Evolutionary conservation across 1,140 invertebrate species (phyloP), one percentile per base, ranked within the genome.

Genomic region (Drosophila sulfurigaster): DNA sequence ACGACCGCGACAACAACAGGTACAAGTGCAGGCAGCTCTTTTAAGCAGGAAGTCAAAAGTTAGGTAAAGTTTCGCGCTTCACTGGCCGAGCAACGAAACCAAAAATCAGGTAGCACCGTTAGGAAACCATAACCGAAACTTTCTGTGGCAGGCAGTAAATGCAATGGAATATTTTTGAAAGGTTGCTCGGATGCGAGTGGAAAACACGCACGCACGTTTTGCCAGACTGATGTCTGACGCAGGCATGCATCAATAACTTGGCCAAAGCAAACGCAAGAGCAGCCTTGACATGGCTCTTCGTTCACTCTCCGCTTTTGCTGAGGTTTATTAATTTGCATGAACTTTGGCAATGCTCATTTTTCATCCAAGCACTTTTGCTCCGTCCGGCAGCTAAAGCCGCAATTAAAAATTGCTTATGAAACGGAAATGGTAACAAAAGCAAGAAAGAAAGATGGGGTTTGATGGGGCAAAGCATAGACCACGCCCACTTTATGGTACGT

Each of bases 341-440:
- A 89, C 85, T 89, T 73, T 56, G 67, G 70, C 75, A 60, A 45
- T 69, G 77, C 69, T 89, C 85, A 89, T 88, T 88, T 88, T 88
- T 88, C 85, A 88, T 87, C 68, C 20, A 25, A 25, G 72, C 66
- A 64, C 73, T 65, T 54, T 35, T 38, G 16, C 52, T 43, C 57
- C 64, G 35, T 54, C 51, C 75, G 68, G 75, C 75, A 70, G 81
- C 83, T 72, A 88, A 81, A 75, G 80, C 80, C 78, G 79, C 85
- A 88, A 88, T 88, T 88, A 88, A 88, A 88, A 88, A 88, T 88
- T 89, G 80, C 83, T 88, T 88, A 89, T 89, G 81, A 59, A 83
- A 83, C 77, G 73, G 78, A 88, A 87, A 89, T 80, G 78, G 77
- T 64, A 65, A 73, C 59, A 78, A 78, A 85, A 76, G 7, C 7